Evolutionary conservation across 2,113 vertebrate genomes (phyloP), one percentile per base, ranked within the genome.

Genomic region (Rhineura floridana): DNA sequence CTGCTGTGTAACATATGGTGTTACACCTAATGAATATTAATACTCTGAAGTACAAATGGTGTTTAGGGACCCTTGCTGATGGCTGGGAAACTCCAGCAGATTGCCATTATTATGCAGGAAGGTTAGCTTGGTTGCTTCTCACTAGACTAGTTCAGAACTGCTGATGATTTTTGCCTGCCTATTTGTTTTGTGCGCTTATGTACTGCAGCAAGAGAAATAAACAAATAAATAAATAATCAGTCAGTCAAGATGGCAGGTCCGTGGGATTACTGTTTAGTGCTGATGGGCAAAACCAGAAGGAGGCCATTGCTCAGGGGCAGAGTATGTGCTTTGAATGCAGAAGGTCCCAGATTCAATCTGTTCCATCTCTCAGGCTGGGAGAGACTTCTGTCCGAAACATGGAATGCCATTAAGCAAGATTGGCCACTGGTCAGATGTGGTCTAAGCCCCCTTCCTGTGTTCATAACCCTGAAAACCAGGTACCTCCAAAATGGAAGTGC

Each of bases 11-110:
- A 92, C 97, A 97, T 97, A 98, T 96, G 96, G 95, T 80, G 89
- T 93, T 96, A 94, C 89, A 96, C 92, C 95, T 96, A 97, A 98
- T 97, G 96, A 97, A 97, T 97, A 97, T 97, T 97, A 97, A 97
- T 97, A 44, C 90, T 94, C 88, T 25, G 91, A 96, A 95, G 91
- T 95, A 92, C 93, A 96, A 97, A 96, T 90, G 90, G 95, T 95
- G 97, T 94, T 94, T 70, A 46, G 97, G 96, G 97, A 97, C 86
- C 75, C 39, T 84, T 87, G 87, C 83, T 93, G 91, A 94, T 94
- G 95, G 89, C 95, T 96, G 93, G 95, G 94, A 97, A 97, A 93
- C 92, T 96, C 96, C 92, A 95, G 92, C 94, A 95, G 93, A 94
- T 96, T 86, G 95, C 93, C 89, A 95, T 94, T 93, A 93, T 93